Conservation (phyloP, 92 coral and sea anemone species). For the Zoanthus solanderi region DNA sequence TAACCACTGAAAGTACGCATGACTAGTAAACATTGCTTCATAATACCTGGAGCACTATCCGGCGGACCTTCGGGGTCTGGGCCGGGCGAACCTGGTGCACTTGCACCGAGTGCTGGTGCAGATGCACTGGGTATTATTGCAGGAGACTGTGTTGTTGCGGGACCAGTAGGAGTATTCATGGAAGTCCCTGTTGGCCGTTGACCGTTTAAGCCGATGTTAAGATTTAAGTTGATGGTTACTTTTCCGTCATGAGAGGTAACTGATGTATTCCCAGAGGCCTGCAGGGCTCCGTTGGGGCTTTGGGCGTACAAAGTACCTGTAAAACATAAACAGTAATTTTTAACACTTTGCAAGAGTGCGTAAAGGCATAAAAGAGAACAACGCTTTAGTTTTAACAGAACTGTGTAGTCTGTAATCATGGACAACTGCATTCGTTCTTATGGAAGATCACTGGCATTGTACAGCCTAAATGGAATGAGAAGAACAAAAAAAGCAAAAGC, state of each 20-base stretch:
- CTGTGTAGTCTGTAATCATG: no score
- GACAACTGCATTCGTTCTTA: no score
- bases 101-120: no score
- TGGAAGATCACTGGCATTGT: no score
- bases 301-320: not conserved
- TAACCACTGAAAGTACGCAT: not conserved
- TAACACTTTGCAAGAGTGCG: no score
- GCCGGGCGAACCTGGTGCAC: not conserved
- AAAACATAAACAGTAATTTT: no score
- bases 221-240: constrained; percentile 4
- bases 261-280: constrained; percentile 7
- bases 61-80: constrained; percentile 20
- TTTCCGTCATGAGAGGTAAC: constrained; percentile 17
- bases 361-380: no score
- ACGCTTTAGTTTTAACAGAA: no score
- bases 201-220: constrained; percentile 15
- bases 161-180: no score
- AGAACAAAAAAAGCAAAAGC: no score
- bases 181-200: not conserved
- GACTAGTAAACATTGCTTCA: not conserved
- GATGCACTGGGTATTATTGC: not conserved
- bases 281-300: not conserved
- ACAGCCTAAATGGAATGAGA: no score
- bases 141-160: not conserved
- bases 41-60: not conserved